Conservation (phyloP, 2,797 vertebrate species). For the Bryconaethiops microstoma region DNA sequence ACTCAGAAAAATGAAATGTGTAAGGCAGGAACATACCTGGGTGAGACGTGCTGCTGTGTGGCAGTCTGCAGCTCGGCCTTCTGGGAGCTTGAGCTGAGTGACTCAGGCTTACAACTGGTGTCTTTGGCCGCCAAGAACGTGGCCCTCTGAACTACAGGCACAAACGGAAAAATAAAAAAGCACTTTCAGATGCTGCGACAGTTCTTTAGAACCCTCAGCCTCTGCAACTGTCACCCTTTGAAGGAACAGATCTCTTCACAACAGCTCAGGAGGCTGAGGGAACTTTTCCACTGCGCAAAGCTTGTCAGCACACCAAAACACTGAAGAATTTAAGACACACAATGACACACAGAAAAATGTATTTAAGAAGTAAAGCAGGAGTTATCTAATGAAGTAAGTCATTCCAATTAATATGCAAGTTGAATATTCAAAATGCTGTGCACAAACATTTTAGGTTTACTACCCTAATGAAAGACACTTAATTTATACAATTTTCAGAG, state of each 20-base stretch:
- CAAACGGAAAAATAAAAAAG: conserved; percentile 37
- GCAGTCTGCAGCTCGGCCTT: conserved; percentile 87
- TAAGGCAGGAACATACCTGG: conserved; percentile 76
- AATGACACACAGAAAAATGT: not conserved
- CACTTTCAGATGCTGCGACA: not conserved
- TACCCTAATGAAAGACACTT: not conserved
- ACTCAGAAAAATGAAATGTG: not conserved
- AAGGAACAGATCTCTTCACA: not conserved
- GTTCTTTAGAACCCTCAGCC: not conserved
- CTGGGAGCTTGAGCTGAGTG: conserved; percentile 79
- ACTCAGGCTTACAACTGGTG: conserved; percentile 83
- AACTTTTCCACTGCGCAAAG: not conserved
- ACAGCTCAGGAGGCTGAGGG: not conserved
- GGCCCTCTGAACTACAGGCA: conserved; percentile 88
- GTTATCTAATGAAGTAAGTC: not conserved
- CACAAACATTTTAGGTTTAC: not conserved
- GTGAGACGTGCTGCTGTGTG: conserved; percentile 82
- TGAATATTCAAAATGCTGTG: too few species aligned
- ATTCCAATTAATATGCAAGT: not conserved
- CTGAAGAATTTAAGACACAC: not conserved
- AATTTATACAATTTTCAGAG: not conserved
- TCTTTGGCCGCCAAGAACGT: conserved; percentile 89
- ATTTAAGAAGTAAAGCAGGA: too few species aligned
- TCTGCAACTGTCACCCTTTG: not conserved
- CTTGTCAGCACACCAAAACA: not conserved